phyloP scores from a whole-genome alignment of 2,797 vertebrate genomes.

The Phoebastria nigripes region DNA sequence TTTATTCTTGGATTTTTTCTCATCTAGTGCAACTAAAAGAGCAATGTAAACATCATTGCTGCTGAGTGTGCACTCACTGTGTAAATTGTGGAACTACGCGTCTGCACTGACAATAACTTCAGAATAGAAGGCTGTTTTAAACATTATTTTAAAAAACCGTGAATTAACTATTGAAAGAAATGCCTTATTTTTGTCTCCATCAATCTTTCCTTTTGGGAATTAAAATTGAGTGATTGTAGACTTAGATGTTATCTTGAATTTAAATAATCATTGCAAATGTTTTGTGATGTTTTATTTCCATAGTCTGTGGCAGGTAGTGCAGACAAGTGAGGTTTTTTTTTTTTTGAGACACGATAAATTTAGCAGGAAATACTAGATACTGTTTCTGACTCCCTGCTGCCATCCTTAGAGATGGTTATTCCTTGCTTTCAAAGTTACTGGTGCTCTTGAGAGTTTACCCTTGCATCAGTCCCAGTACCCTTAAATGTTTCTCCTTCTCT shows the following conservation, averaged over 20 bases:
- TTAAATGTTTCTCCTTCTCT: neutral
- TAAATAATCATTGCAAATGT: neutral
- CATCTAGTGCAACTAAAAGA: neutral
- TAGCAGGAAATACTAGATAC: neutral
- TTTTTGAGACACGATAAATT: neutral
- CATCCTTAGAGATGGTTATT: neutral
- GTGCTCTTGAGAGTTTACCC: neutral
- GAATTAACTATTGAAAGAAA: neutral
- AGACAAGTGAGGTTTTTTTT: neutral
- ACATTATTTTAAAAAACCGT: neutral
- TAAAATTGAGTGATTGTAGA: neutral
- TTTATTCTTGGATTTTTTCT: neutral
- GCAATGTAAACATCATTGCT: neutral
- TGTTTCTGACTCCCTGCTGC: neutral
- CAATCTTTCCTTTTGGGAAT: neutral
- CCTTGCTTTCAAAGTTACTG: neutral
- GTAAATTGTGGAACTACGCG: neutral
- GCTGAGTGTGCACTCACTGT: neutral
- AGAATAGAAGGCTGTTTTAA: slow-evolving; percentile 22
- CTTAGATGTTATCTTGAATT: neutral
- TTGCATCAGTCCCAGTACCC: neutral
- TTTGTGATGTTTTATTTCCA: neutral
- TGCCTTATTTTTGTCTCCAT: neutral
- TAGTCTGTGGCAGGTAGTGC: neutral
- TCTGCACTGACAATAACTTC: neutral